Base-by-base conservation (phyloP, 1,140 invertebrate species). In the Zaprionus vittiger region DNA sequence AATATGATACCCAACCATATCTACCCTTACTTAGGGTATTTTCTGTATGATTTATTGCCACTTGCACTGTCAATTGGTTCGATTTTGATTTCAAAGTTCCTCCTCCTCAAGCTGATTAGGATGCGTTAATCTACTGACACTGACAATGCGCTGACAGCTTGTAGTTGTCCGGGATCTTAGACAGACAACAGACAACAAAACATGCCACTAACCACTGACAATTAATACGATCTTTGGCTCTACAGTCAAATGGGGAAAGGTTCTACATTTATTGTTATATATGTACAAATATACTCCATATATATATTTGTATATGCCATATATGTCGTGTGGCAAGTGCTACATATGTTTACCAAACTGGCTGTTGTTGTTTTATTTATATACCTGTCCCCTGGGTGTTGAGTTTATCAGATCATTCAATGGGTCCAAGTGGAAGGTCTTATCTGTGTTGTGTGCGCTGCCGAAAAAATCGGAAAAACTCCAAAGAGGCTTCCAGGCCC, bases 201-300 rank as follows among this genome's bases (percentile, higher is more conserved):
- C 38, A 41, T 41, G 38, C 38, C 4, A 41, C 15, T 6, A 15
- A 5, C 5, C 38, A 41, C 38, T 55, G 64, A 17, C 55, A 69
- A 69, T 69, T 69, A 69, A 20, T 5, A 41, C 22, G 66, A 69
- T 60, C 56, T 60, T 69, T 60, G n/a, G 9, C n/a, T 4, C 17
- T 49, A 49, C 17, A 49, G 17, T 20, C 44, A 49, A 49, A 49
- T 20, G 17, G 5, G 14, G 44, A 11, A 49, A 22, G 22, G 11
- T 17, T 20, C 9, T 52, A 24, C 11, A 3, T 22, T 9, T 37
- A 24, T 60, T 22, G 20, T 20, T 14, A 38, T 60, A 52, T 20
- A 28, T 24, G 31, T 59, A 56, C 17, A 49, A 38, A 26, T 38
- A 55, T 11, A 22, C 15, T 12, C n/a, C 24, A 37, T 11, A 15